phyloP scores from a whole-genome alignment of 2,888 invertebrate genomes.

The Cosmorhoe ocellata region DNA sequence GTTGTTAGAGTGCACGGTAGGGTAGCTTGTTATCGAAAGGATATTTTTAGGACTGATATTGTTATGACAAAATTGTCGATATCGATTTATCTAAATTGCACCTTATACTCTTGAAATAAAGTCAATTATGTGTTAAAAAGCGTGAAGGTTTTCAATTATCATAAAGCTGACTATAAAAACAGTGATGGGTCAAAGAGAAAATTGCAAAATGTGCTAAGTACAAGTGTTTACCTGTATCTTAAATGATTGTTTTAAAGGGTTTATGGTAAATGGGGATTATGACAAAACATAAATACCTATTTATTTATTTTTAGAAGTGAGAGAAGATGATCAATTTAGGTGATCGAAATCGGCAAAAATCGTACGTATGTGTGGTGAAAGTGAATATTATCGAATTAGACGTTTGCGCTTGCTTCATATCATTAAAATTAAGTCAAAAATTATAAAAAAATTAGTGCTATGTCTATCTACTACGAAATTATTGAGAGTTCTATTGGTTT shows the following conservation, averaged over 20 bases:
- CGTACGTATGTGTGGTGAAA: not conserved
- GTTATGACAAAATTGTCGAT: conserved; percentile 22
- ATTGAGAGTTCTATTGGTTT: conserved; percentile 32
- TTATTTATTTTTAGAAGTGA: no score
- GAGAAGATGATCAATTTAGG: no score
- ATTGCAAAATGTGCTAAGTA: no score
- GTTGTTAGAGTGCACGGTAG: conserved; percentile 24
- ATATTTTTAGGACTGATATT: conserved; percentile 33
- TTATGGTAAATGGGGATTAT: no score
- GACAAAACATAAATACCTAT: no score
- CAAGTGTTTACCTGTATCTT: no score
- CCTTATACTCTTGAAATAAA: not conserved
- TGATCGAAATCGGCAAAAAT: conserved; percentile 1
- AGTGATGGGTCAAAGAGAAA: no score
- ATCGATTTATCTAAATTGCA: conserved; percentile 9
- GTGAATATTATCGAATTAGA: conserved; percentile 25
- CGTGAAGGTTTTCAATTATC: no score
- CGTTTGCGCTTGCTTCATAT: conserved; percentile 76
- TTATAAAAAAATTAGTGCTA: conserved; percentile 36
- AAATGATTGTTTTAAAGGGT: no score
- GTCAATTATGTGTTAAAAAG: not conserved
- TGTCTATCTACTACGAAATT: conserved; percentile 22
- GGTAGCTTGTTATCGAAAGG: conserved; percentile 24
- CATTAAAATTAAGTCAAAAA: conserved; percentile 69
- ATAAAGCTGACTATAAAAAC: no score